Base-by-base conservation (phyloP, 1,140 invertebrate species). In the Grapholita molesta region DNA sequence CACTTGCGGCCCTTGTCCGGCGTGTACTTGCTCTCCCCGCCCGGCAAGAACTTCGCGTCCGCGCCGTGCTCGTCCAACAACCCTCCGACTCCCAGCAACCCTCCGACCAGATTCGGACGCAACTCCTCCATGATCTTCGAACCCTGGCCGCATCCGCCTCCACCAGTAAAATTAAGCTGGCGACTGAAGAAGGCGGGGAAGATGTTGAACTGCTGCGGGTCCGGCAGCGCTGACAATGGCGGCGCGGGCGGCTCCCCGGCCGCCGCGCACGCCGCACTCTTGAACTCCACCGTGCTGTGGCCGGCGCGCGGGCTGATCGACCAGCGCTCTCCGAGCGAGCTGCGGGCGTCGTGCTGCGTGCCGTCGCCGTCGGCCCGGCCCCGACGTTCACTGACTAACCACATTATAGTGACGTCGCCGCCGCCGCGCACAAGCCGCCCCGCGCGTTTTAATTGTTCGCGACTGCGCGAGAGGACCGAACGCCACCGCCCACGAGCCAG, bases 121-220 rank as follows among this genome's bases (percentile, higher is more conserved):
- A 97, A 89, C 77, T 97, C 96, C 80, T 97, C 96, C 96, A 97
- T 97, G 82, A 96, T 94, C 72, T 95, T 95, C 73, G 95, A 94
- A 67, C 91, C 91, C 76, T 96, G 95, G 0, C 94, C 94, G 79
- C 95, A 95, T 53, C 93, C 93, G 24, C 86, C 85, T 67, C 93
- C 93, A 73, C 95, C 94, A 15, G 94, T 94, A 84, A 97, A 97
- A 88, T 97, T 97, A 64, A 97, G 92, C 89, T 97, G 96, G 38
- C 96, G 93, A 90, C 96, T 97, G 87, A 97, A 97, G 80, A 97
- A 97, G 61, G 96, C 96, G 71, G 96, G 96, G 88, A 97, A 97
- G 76, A 97, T 97, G 92, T 97, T 97, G 93, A 97, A 97, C 92
- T 97, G 96, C 80, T 97, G 96, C 48, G 93, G 93, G 78, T 94